Evolutionary conservation across 1,140 invertebrate genomes (phyloP).

Genomic region (Drosophila dunni): DNA sequence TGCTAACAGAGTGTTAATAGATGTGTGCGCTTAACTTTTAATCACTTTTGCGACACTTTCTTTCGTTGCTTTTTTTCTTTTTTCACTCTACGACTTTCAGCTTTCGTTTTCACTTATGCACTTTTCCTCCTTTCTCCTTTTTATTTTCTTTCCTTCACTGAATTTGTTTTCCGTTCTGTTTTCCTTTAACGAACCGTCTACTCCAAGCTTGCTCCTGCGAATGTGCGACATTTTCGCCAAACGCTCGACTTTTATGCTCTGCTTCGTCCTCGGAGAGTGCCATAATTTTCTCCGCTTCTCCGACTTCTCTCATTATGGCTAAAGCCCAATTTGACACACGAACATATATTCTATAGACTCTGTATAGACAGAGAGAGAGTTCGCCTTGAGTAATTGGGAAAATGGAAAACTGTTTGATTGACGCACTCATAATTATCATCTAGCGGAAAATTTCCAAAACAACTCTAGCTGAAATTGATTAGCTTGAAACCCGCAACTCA

Average conservation of each 20-base stretch:
- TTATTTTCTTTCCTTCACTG: conserved; percentile 5
- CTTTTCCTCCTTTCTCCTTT: conserved; percentile 21
- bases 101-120: conserved; percentile 69
- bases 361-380: not conserved
- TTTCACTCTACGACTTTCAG: conserved; percentile 17
- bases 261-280: conserved; percentile 43
- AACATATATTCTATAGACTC: conserved; percentile 14
- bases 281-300: conserved; percentile 42
- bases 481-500: conserved; percentile 3
- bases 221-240: conserved; percentile 49
- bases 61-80: not conserved
- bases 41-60: conserved; percentile 8
- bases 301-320: conserved; percentile 33
- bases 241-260: conserved; percentile 57
- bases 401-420: conserved; percentile 50
- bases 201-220: conserved; percentile 64
- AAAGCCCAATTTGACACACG: conserved; percentile 29
- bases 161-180: conserved; percentile 20
- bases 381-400: too few relatives aligned
- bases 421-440: conserved; percentile 62
- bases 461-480: conserved; percentile 52
- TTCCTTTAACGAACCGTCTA: conserved; percentile 42
- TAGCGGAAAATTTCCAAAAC: conserved; percentile 69
- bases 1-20: not conserved
- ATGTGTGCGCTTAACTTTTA: not conserved